Conservation (phyloP, 2,113 vertebrate genomes). For the Patagioenas fasciata region DNA sequence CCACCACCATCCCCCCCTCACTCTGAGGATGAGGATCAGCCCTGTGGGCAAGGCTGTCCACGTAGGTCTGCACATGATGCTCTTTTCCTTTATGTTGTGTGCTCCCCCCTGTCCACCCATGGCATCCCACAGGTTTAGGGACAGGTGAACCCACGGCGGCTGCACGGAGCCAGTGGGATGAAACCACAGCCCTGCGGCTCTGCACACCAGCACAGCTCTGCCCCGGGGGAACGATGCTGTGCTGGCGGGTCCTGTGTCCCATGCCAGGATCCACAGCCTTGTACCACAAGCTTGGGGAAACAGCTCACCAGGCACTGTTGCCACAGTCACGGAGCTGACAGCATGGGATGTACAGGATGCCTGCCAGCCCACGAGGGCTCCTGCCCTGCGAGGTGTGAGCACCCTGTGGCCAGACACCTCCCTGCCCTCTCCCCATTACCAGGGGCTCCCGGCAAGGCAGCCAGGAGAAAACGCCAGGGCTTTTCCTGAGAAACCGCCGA, state of each 20-base stretch:
- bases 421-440: background rate
- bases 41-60: background rate
- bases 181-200: background rate
- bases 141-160: background rate
- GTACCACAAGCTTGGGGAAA: rapidly evolving
- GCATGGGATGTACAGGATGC: background rate
- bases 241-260: rapidly evolving
- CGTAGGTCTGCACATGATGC: rapidly evolving
- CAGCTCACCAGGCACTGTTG: rapidly evolving
- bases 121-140: background rate
- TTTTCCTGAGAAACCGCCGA: background rate
- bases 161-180: background rate
- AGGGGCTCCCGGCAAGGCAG: background rate
- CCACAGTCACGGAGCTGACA: background rate
- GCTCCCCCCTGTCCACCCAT: background rate
- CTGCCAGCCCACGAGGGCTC: background rate
- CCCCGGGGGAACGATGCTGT: background rate
- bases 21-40: background rate
- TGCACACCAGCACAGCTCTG: rapidly evolving
- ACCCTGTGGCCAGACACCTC: background rate
- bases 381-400: no score
- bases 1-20: rapidly evolving
- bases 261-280: rapidly evolving
- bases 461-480: background rate
- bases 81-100: background rate